Conservation (phyloP, 2,888 invertebrate genomes). For the Hemaris fuciformis region DNA sequence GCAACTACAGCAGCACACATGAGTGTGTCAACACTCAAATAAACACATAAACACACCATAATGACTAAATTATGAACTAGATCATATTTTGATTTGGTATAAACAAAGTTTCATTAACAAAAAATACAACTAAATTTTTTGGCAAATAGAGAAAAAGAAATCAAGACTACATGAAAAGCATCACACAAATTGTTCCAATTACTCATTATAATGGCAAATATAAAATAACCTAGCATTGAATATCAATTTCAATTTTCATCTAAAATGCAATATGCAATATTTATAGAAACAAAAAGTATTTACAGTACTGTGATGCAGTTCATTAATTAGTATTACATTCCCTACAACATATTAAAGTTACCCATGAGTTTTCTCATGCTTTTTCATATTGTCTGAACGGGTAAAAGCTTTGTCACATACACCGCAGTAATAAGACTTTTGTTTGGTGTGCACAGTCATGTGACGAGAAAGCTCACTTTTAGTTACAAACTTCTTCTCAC, state of each 20-base stretch:
- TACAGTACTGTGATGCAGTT: slow-evolving; percentile 32
- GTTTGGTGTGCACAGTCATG: slow-evolving; percentile 80
- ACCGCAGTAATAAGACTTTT: slow-evolving; percentile 78
- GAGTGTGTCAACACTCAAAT: slow-evolving; percentile 61
- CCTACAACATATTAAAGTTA: slow-evolving; percentile 34
- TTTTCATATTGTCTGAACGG: slow-evolving; percentile 79
- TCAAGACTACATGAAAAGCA: slow-evolving; percentile 55
- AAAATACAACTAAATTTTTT: slow-evolving; percentile 75
- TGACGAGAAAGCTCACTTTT: slow-evolving; percentile 80
- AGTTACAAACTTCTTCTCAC: slow-evolving; percentile 80
- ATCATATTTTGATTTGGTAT: slow-evolving; percentile 71
- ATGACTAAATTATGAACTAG: slow-evolving; percentile 80
- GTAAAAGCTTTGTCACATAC: slow-evolving; percentile 80
- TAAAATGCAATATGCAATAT: slow-evolving; percentile 34
- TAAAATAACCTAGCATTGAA: slow-evolving; percentile 8
- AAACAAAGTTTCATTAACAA: slow-evolving; percentile 67
- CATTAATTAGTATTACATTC: slow-evolving; percentile 22
- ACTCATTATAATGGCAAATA: slow-evolving; percentile 14
- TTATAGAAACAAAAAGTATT: slow-evolving; percentile 34
- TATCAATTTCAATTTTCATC: slow-evolving; percentile 7
- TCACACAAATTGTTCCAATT: slow-evolving; percentile 27
- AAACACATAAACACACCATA: slow-evolving; percentile 78
- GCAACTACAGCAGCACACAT: slow-evolving; percentile 77
- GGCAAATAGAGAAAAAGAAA: slow-evolving; percentile 79
- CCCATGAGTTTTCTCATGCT: slow-evolving; percentile 80